Percentiles rank a stretch among this genome's conserved stretches.
These are phyloP conservation scores for Aratinga solstitialis DNA, from an alignment of 2,797 vertebrate genomes.

Conservation along the genomic window DNA sequence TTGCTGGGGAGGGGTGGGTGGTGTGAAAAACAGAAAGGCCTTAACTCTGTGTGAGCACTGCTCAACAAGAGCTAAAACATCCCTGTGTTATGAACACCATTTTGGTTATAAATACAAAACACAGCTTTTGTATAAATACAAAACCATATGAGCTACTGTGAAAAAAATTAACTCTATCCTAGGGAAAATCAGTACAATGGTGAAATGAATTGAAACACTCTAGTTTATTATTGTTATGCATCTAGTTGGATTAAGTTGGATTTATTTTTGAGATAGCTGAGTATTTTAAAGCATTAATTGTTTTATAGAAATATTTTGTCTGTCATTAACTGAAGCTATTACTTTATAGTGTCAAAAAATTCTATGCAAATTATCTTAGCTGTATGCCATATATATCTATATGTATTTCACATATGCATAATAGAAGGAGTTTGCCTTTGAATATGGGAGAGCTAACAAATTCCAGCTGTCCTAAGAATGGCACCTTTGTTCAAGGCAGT, in stretches of 20 bases:
- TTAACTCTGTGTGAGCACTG: accelerated
- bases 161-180: neutral
- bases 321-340: neutral
- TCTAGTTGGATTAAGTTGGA: neutral
- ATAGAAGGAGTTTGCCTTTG: neutral
- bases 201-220: neutral
- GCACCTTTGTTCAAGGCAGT: neutral
- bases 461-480: neutral
- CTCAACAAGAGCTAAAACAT: neutral
- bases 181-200: neutral
- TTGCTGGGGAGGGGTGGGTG: accelerated
- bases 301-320: neutral
- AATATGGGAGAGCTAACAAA: neutral
- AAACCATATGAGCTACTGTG: neutral
- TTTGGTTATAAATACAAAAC: neutral
- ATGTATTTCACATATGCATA: neutral
- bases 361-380: neutral
- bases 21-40: accelerated
- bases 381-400: neutral
- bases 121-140: neutral
- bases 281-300: neutral
- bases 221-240: neutral
- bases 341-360: neutral
- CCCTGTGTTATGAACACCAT: neutral
- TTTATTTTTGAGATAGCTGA: neutral